A percentile compares a stretch with the other conserved stretches of the same genome.
Evolutionary conservation across 2,888 invertebrate genomes (phyloP).

Genomic region (Rapana venosa): DNA sequence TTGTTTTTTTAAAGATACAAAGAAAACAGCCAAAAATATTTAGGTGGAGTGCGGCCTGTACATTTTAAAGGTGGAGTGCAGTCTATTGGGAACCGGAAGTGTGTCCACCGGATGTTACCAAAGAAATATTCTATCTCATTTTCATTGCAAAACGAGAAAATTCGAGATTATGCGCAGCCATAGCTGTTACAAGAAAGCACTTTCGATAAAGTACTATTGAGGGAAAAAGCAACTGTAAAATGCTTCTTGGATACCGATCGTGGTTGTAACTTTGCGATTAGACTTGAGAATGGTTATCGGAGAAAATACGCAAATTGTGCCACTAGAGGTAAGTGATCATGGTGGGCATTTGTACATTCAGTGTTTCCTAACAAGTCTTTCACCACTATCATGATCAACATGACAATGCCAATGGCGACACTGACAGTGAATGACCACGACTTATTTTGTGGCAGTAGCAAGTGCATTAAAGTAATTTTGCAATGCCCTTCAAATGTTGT

Average conservation of each 20-base stretch:
- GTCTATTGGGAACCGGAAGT: background rate
- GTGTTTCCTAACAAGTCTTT: background rate
- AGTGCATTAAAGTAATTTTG: too few relatives aligned
- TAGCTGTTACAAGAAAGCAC: slow-evolving; percentile 46
- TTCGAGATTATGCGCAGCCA: slow-evolving; percentile 53
- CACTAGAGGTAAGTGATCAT: slow-evolving; percentile 59
- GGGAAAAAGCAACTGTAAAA: slow-evolving; percentile 26
- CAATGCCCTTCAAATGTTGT: too few relatives aligned
- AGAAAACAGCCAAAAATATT: too few relatives aligned
- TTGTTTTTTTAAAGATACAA: too few relatives aligned
- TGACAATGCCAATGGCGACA: background rate
- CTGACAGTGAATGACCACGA: too few relatives aligned
- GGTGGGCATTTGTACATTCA: background rate
- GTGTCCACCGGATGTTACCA: slow-evolving; percentile 49
- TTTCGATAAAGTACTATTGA: slow-evolving; percentile 37
- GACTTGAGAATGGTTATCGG: slow-evolving; percentile 62
- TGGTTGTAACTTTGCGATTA: background rate
- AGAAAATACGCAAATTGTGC: slow-evolving; percentile 65
- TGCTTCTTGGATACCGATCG: slow-evolving; percentile 9
- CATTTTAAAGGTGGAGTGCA: too few relatives aligned
- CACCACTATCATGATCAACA: background rate
- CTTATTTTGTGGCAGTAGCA: too few relatives aligned
- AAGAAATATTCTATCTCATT: slow-evolving; percentile 18
- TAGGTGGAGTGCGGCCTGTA: too few relatives aligned
- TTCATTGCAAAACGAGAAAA: slow-evolving; percentile 35